phyloP scores from a whole-genome alignment of 2,113 vertebrate genomes.

The Symphodus melops region DNA sequence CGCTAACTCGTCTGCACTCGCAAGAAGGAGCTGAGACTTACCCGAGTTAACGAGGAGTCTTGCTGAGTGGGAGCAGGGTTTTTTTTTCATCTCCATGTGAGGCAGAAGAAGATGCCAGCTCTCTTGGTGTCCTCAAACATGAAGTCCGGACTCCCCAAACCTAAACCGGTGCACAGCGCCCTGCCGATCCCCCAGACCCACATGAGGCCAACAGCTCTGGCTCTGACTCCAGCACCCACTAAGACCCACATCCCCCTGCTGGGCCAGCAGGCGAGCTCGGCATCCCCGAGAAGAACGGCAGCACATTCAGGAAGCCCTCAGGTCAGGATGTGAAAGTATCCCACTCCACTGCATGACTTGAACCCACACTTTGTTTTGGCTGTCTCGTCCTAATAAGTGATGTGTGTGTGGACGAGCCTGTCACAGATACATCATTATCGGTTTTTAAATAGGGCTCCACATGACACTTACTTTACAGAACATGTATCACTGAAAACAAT shows the following conservation, averaged over 20 bases:
- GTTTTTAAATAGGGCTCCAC: too few relatives aligned
- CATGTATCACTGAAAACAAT: too few relatives aligned
- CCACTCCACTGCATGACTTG: not conserved
- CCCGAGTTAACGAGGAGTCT: not conserved
- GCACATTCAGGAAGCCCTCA: conserved; percentile 85
- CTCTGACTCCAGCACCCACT: conserved; percentile 85
- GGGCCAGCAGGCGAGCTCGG: conserved; percentile 64
- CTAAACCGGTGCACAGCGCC: conserved; percentile 95
- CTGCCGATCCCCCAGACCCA: conserved; percentile 91
- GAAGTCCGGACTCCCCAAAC: conserved; percentile 98
- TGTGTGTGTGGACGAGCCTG: not conserved
- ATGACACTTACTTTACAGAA: not conserved
- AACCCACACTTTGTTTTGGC: not conserved
- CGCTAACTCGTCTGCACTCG: conserved; percentile 1
- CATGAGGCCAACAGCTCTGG: conserved; percentile 80
- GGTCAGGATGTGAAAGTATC: conserved; percentile 81
- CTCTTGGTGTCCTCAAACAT: conserved; percentile 96
- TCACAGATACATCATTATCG: too few relatives aligned
- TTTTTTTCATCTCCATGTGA: conserved; percentile 14
- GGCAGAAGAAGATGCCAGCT: conserved; percentile 91
- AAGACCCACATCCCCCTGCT: conserved; percentile 80
- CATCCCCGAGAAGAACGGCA: conserved; percentile 74
- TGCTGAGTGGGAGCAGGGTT: conserved; percentile 1
- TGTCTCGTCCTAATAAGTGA: not conserved
- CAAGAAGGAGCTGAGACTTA: conserved; percentile 7